Percentiles rank a stretch among this genome's conserved stretches.
Evolutionary conservation across 2,113 vertebrate species (phyloP).

Genomic region (Cyprinodon tularosa): DNA sequence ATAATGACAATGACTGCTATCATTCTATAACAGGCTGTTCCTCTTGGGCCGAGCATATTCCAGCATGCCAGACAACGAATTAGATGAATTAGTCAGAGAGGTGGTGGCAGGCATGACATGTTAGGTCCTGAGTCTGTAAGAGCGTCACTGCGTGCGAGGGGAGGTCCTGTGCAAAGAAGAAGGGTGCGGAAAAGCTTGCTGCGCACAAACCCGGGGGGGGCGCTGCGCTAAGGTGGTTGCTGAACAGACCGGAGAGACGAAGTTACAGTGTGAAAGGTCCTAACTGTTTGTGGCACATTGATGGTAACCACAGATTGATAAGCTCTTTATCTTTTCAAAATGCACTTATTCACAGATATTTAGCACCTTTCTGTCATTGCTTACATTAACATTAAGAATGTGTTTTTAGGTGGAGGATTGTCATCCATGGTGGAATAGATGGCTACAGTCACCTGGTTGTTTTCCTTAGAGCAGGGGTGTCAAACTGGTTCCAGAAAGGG

Average conservation of each 20-base stretch:
- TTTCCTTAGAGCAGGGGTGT: too few species aligned
- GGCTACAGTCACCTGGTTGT: neutral
- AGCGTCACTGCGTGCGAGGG: neutral
- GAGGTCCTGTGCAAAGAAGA: neutral
- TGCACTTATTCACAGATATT: too few species aligned
- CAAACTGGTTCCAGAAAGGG: too few species aligned
- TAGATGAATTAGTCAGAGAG: too few species aligned
- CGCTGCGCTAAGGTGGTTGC: neutral
- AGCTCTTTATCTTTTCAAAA: too few species aligned
- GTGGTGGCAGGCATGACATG: neutral
- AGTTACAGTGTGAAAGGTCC: neutral
- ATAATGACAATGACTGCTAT: too few species aligned
- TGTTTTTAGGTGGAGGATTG: slow-evolving; percentile 3
- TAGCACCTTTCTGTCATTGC: too few species aligned
- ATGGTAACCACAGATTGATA: too few species aligned
- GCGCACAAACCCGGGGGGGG: neutral
- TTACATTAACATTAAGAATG: too few species aligned
- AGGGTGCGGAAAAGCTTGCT: neutral
- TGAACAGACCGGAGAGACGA: neutral
- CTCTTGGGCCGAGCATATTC: too few species aligned
- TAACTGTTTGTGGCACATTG: neutral
- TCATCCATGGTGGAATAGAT: neutral
- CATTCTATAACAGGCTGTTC: too few species aligned
- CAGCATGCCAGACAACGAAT: too few species aligned
- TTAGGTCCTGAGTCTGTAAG: neutral